These are phyloP conservation scores for Aphaenogaster floridana DNA, from an alignment of 1,140 invertebrate genomes.

Conservation along the genomic window DNA sequence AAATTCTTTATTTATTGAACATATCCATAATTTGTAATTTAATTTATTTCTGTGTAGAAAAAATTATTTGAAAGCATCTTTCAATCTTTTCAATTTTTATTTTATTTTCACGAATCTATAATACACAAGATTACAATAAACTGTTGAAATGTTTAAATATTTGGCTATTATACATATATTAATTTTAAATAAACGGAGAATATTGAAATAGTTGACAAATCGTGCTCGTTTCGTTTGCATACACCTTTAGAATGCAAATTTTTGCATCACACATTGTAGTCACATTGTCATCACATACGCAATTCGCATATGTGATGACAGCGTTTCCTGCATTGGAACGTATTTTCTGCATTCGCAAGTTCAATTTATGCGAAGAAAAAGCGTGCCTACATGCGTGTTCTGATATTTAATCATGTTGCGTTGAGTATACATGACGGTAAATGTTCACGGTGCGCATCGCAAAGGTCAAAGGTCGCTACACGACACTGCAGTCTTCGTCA, in stretches of 20 bases:
- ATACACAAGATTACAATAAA: not conserved
- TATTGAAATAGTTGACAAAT: not conserved
- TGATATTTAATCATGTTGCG: constrained; percentile 46
- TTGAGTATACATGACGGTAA: not conserved
- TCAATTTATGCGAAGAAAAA: constrained; percentile 6
- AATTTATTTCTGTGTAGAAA: not conserved
- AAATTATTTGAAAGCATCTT: not conserved
- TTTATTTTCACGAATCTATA: not conserved
- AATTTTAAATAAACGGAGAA: constrained; percentile 1
- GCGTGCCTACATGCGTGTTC: not conserved
- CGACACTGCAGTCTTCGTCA: constrained; percentile 44
- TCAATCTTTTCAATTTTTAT: constrained; percentile 17
- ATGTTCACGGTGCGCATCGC: constrained; percentile 7
- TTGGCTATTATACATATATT: not conserved
- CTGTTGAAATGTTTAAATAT: not conserved
- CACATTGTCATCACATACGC: not conserved
- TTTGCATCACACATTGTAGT: not conserved
- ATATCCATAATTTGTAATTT: not conserved
- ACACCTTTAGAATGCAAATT: not conserved
- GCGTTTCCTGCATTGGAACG: not conserved
- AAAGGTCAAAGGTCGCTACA: constrained; percentile 44
- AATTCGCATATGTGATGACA: not conserved
- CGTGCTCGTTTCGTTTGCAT: not conserved
- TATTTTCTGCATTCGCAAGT: constrained; percentile 15
- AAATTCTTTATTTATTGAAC: not conserved